Conservation (phyloP, 2,888 invertebrate genomes). For the Callosobruchus maculatus region DNA sequence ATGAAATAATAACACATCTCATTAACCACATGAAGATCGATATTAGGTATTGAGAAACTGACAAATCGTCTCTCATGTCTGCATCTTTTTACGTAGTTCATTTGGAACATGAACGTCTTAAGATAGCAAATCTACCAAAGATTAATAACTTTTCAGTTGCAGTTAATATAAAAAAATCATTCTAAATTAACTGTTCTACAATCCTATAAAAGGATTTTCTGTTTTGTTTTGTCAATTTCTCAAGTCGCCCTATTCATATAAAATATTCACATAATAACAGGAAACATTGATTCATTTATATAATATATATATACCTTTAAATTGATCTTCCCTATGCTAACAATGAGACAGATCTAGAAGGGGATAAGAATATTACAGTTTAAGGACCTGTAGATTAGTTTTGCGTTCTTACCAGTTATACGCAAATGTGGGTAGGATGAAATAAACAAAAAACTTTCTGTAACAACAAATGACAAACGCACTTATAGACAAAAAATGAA, state of each 20-base stretch:
- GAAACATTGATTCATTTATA: slow-evolving; percentile 48
- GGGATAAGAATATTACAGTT: slow-evolving; percentile 38
- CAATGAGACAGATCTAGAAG: slow-evolving; percentile 48
- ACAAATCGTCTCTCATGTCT: neutral
- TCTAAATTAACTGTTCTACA: too few relatives aligned
- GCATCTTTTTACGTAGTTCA: too few relatives aligned
- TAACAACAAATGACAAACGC: too few relatives aligned
- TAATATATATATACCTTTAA: slow-evolving; percentile 50
- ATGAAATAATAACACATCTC: slow-evolving; percentile 45
- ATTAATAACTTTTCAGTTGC: too few relatives aligned
- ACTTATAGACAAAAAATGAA: too few relatives aligned
- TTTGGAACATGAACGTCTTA: too few relatives aligned
- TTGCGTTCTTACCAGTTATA: slow-evolving; percentile 44
- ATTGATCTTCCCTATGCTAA: slow-evolving; percentile 48
- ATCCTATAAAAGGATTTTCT: too few relatives aligned
- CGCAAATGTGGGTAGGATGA: slow-evolving; percentile 39
- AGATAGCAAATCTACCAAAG: too few relatives aligned
- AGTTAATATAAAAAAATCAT: too few relatives aligned
- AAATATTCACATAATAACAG: slow-evolving; percentile 51
- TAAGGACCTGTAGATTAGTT: slow-evolving; percentile 22
- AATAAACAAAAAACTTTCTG: slow-evolving; percentile 20
- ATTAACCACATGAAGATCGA: slow-evolving; percentile 40
- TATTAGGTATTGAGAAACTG: slow-evolving; percentile 6
- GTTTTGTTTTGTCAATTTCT: neutral
- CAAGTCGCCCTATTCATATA: slow-evolving; percentile 28